These are phyloP conservation scores for Sylvicapra grimmia DNA, from an alignment of 2,113 vertebrate genomes.

Conservation along the genomic window DNA sequence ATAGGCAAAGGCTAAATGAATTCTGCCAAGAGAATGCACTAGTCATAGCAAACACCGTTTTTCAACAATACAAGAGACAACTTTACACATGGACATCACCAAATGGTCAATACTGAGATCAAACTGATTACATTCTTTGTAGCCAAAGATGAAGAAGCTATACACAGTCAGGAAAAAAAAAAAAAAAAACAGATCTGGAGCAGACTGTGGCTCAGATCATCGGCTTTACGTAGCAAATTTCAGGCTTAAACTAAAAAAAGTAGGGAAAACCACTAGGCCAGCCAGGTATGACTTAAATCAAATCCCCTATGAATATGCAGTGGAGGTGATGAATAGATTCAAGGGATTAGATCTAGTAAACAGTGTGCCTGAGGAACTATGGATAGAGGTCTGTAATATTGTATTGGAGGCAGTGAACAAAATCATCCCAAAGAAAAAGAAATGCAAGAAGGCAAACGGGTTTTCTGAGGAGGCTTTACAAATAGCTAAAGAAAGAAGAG, in stretches of 20 bases:
- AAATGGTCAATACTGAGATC: background rate
- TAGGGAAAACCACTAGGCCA: background rate
- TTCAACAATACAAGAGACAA: background rate
- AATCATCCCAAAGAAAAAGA: background rate
- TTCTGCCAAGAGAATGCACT: background rate
- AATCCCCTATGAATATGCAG: background rate
- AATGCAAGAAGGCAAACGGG: background rate
- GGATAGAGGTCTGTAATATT: background rate
- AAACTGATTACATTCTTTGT: background rate
- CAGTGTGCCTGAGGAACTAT: background rate
- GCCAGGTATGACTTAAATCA: background rate
- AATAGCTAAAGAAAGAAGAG: background rate
- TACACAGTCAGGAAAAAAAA: background rate
- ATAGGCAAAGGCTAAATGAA: background rate
- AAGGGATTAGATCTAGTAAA: background rate
- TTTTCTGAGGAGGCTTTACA: background rate
- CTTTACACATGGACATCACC: background rate
- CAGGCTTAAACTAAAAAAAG: background rate
- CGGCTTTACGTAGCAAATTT: background rate
- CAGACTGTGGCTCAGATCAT: background rate
- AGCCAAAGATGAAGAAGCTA: background rate
- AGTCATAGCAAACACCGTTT: background rate
- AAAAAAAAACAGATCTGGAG: background rate
- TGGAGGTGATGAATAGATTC: background rate
- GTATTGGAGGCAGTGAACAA: background rate